Conservation (phyloP, 2,888 invertebrate genomes). For the Troides oblongomaculatus region DNA sequence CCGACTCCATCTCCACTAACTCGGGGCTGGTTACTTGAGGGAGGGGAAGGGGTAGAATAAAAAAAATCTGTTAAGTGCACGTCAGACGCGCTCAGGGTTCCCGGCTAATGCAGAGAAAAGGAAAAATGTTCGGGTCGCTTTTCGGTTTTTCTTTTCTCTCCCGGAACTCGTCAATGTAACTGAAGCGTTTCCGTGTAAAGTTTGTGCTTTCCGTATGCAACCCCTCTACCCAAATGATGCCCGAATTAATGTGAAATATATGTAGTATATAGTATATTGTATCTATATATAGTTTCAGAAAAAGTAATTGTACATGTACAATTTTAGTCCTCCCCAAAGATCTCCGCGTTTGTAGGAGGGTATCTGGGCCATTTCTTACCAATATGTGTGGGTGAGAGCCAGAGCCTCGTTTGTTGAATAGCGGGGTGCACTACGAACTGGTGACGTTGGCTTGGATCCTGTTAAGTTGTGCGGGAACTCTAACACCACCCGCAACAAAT, state of each 20-base stretch:
- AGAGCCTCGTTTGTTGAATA: too few relatives aligned
- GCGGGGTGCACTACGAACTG: too few relatives aligned
- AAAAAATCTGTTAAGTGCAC: conserved; percentile 23
- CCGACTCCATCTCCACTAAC: conserved; percentile 2
- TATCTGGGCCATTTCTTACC: too few relatives aligned
- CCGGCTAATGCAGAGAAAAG: conserved; percentile 23
- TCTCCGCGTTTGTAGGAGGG: too few relatives aligned
- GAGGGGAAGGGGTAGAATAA: neutral
- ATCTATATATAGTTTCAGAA: too few relatives aligned
- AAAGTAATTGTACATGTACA: too few relatives aligned
- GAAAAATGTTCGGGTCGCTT: conserved; percentile 14
- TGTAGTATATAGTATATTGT: neutral
- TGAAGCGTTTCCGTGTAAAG: conserved; percentile 4
- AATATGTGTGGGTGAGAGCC: too few relatives aligned
- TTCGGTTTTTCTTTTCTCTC: conserved; percentile 4
- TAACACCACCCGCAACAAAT: too few relatives aligned
- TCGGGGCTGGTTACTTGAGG: conserved; percentile 9
- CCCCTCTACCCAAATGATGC: neutral
- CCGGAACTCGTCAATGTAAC: conserved; percentile 19
- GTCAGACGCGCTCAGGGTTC: conserved; percentile 22
- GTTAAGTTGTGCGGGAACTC: too few relatives aligned
- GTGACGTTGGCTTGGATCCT: too few relatives aligned
- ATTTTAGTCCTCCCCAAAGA: too few relatives aligned
- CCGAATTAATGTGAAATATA: conserved; percentile 38
- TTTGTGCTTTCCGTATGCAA: neutral